Percentiles rank a stretch among this genome's conserved stretches.
Conservation (phyloP, 2,797 vertebrate genomes). For the Falco peregrinus region DNA sequence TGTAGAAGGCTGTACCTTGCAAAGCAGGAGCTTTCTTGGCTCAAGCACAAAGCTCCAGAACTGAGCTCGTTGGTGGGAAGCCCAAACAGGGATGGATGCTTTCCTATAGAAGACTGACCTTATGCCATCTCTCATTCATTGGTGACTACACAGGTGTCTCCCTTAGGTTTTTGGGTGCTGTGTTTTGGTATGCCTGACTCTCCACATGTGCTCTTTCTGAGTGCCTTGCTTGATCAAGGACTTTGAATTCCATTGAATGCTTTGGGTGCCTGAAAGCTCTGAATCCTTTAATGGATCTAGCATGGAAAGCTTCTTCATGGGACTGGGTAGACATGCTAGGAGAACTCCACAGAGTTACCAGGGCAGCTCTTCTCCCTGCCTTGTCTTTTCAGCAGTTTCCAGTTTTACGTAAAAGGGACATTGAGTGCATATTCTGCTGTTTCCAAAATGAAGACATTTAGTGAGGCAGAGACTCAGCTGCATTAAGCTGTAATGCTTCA, state of each 20-base stretch:
- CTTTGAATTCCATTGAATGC: background rate
- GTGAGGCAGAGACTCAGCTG: background rate
- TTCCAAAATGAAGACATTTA: conserved; percentile 8
- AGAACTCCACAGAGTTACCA: background rate
- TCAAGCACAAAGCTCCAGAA: background rate
- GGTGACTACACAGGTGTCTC: background rate
- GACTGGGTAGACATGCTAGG: background rate
- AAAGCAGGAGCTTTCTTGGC: background rate
- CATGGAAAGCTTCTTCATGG: background rate
- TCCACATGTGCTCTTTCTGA: background rate
- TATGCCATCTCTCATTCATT: background rate
- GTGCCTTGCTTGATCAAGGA: background rate
- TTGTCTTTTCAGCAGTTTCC: background rate
- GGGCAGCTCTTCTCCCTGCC: background rate
- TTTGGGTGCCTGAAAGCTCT: background rate
- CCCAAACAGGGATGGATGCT: background rate
- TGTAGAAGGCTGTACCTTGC: background rate
- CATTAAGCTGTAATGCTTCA: background rate
- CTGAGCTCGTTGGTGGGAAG: background rate
- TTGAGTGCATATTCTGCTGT: background rate
- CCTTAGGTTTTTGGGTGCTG: background rate
- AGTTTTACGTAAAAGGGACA: background rate
- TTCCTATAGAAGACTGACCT: background rate
- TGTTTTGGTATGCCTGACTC: background rate
- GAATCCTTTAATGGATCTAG: background rate